Percentiles rank a stretch among this genome's conserved stretches.
These are phyloP conservation scores for Holcopasites calliopsidis DNA, from an alignment of 1,140 invertebrate genomes.

Conservation along the genomic window DNA sequence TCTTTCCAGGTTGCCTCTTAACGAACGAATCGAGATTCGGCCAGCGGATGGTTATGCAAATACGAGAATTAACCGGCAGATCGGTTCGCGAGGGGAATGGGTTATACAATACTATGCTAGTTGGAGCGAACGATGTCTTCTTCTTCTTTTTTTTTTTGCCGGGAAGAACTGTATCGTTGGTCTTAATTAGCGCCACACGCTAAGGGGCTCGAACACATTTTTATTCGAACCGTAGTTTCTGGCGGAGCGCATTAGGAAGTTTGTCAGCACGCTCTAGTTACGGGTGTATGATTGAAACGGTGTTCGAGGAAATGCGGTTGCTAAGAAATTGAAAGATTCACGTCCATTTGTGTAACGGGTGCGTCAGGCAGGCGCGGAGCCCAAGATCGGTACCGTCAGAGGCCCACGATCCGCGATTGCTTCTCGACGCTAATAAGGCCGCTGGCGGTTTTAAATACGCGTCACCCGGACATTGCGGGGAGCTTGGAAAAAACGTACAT, in stretches of 20 bases:
- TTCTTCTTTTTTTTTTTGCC: background rate
- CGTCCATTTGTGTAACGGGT: too few species aligned
- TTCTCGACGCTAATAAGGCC: too few species aligned
- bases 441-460: too few species aligned
- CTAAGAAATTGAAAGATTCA: background rate
- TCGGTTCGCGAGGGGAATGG: background rate
- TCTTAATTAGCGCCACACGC: constrained; percentile 38
- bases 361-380: too few species aligned
- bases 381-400: too few species aligned
- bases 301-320: background rate
- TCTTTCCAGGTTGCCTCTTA: constrained; percentile 29
- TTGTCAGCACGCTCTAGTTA: background rate
- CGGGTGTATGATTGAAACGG: background rate
- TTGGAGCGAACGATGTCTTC: background rate
- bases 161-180: background rate
- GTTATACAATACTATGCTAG: constrained; percentile 34
- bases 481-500: too few species aligned
- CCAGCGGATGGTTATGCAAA: constrained; percentile 42
- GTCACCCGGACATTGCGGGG: too few species aligned
- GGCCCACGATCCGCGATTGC: too few species aligned
- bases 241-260: too few species aligned
- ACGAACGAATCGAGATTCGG: constrained; percentile 27
- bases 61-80: constrained; percentile 3
- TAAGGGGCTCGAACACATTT: background rate
- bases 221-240: background rate